Conservation (phyloP, 2,113 vertebrate genomes). For the Hippocampus zosterae region DNA sequence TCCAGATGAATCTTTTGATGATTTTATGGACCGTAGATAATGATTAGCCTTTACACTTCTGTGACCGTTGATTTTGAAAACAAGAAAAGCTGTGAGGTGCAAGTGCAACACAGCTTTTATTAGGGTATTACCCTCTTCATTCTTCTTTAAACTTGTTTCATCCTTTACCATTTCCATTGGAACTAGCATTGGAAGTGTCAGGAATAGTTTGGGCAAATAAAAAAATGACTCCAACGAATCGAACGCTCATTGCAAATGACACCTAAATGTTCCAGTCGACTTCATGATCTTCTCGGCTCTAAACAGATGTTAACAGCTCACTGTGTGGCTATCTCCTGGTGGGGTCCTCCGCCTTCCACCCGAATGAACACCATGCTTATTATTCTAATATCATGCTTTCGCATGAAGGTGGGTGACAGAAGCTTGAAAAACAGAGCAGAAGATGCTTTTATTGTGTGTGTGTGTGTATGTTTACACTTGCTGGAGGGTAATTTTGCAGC, state of each 20-base stretch:
- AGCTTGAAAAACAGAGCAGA: conserved; percentile 42
- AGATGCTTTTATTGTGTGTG: conserved; percentile 25
- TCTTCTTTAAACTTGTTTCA: neutral
- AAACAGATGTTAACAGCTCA: conserved; percentile 41
- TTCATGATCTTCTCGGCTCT: neutral
- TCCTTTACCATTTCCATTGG: neutral
- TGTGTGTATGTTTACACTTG: conserved; percentile 17
- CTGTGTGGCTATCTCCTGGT: conserved; percentile 32
- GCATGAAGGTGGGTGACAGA: conserved; percentile 46
- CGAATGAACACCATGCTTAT: conserved; percentile 23
- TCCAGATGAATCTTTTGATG: too few relatives aligned
- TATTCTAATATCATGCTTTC: conserved; percentile 46
- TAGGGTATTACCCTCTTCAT: neutral
- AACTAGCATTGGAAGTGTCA: neutral
- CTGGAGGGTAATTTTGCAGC: conserved; percentile 46
- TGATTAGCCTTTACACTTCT: neutral
- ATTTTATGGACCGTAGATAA: too few relatives aligned
- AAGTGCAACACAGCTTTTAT: neutral
- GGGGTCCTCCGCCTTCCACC: conserved; percentile 9
- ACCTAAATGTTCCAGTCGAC: neutral
- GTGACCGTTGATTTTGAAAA: neutral
- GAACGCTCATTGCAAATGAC: neutral
- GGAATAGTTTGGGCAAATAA: neutral
- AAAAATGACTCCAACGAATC: neutral
- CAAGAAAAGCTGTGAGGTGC: neutral